Conservation (phyloP, 2,888 invertebrate species). For the Diarsia dahlii region DNA sequence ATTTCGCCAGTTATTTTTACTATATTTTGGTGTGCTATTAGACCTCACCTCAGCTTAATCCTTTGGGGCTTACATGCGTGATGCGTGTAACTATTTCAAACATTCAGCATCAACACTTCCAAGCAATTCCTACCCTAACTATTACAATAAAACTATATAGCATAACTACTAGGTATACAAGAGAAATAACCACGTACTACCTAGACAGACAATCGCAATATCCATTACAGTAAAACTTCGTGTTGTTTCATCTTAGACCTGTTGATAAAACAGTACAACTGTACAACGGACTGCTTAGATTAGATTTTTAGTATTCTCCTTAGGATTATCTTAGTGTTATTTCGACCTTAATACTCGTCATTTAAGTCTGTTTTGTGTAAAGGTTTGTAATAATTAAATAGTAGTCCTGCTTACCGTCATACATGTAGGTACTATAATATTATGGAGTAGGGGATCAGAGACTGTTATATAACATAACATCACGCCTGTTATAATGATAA, state of each 20-base stretch:
- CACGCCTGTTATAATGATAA: too few relatives aligned
- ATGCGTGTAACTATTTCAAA: neutral
- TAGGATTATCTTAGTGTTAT: conserved; percentile 10
- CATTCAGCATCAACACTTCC: neutral
- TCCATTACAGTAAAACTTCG: conserved; percentile 73
- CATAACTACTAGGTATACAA: neutral
- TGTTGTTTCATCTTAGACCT: conserved; percentile 69
- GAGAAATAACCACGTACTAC: conserved; percentile 25
- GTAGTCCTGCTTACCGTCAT: too few relatives aligned
- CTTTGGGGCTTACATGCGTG: neutral
- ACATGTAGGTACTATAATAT: too few relatives aligned
- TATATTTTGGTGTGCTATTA: too few relatives aligned
- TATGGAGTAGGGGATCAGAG: too few relatives aligned
- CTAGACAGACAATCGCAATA: conserved; percentile 46
- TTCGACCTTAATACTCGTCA: neutral
- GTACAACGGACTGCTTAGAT: conserved; percentile 32
- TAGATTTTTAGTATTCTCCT: conserved; percentile 31
- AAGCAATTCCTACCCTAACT: neutral
- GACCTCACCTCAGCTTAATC: neutral
- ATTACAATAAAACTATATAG: conserved; percentile 2
- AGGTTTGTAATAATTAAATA: neutral
- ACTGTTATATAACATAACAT: too few relatives aligned
- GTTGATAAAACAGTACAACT: conserved; percentile 65
- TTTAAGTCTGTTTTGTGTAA: neutral
- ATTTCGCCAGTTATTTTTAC: too few relatives aligned